Evolutionary conservation across 2,888 invertebrate species (phyloP), one percentile per base, ranked within the genome.

Genomic region (Pherbina coryleti): DNA sequence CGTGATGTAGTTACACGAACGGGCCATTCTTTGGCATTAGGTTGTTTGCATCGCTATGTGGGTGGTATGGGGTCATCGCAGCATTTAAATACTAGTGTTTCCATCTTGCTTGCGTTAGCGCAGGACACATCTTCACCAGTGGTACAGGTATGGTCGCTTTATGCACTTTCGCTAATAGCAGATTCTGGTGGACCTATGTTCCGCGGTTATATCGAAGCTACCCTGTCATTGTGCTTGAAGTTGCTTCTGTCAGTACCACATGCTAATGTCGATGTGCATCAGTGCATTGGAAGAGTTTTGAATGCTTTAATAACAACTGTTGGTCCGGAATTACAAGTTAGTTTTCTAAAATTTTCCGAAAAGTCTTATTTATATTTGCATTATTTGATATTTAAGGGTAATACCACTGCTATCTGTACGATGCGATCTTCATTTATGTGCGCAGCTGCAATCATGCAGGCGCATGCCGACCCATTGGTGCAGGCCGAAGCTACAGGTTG

Each of bases 171-270:
- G 0, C 92, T 99, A 81, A 96, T 99, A 79, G 98, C 98, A 3
- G 98, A 99, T 90, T 98, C 98, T 0, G 98, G 99, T 0, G 99
- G 99, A 0, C 99, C 99, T 0, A 98, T 99, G 98, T 99, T 99
- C 91, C 93, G 98, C 28, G 94, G 97, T 34, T 99, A 98, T 90
- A 98, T 99, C 22, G 99, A 99, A 87, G 97, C 98, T 0, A 95
- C 97, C 0, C 91, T 99, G 75, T 95, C 96, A 11, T 91, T 98
- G 72, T 95, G 96, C n/a, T 90, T 99, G 78, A 97, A 97, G 86
- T 91, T 98, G 75, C 91, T 98, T 74, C 92, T 98, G 80, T 94
- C 94, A 75, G 96, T 98, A n/a, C 96, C 98, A 5, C 95, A 97
- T 55, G 95, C 95, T 78, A 93, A 95, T 85, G 96, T 96, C 51